phyloP scores from a whole-genome alignment of 1,140 invertebrate species.

The Scylla paramamosain region DNA sequence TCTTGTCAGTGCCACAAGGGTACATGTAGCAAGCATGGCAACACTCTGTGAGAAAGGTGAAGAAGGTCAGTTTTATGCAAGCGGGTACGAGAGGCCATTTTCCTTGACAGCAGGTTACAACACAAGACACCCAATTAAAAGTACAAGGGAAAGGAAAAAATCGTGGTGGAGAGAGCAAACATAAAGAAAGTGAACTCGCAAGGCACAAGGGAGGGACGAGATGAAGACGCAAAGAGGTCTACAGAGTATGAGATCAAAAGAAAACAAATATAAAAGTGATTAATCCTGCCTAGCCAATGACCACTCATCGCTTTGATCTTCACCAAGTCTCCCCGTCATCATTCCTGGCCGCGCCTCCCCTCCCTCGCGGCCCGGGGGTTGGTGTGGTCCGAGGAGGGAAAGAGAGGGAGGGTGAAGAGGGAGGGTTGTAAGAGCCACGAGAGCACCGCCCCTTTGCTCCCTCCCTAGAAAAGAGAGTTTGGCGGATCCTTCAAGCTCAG shows the following conservation, averaged over 20 bases:
- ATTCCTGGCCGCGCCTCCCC: not conserved
- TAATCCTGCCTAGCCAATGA: constrained; percentile 21
- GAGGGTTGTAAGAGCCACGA: too few species aligned
- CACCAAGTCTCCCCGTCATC: not conserved
- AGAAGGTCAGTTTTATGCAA: too few species aligned
- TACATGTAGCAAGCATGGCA: too few species aligned
- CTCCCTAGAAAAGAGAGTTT: constrained; percentile 9
- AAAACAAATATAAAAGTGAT: constrained; percentile 17
- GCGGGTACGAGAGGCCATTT: not conserved
- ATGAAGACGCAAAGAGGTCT: constrained; percentile 4
- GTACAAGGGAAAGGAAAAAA: not conserved
- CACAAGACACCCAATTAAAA: not conserved
- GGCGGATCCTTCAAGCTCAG: not conserved
- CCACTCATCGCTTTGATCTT: not conserved
- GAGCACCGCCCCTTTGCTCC: too few species aligned
- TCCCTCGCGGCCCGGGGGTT: not conserved
- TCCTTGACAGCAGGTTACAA: not conserved
- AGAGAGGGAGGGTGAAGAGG: too few species aligned
- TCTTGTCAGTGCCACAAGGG: too few species aligned
- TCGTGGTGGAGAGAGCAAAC: not conserved
- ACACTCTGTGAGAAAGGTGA: too few species aligned
- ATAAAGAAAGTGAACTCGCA: not conserved
- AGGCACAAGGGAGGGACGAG: not conserved
- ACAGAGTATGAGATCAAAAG: not conserved
- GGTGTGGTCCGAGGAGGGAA: too few species aligned